These are phyloP conservation scores for Sebastes itinus DNA, from an alignment of 2,797 vertebrate species.

Conservation along the genomic window DNA sequence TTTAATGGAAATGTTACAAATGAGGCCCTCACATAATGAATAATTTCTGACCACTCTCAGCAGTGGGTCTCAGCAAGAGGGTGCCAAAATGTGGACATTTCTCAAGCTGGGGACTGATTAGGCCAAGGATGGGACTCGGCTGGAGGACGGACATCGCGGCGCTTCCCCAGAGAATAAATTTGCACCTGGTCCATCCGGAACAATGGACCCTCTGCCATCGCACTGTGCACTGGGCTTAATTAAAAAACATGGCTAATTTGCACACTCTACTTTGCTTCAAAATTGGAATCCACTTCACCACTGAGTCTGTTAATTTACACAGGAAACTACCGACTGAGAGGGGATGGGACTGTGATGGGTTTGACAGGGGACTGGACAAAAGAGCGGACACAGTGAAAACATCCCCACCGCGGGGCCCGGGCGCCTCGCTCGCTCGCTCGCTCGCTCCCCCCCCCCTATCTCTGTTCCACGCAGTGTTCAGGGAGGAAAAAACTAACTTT, in stretches of 20 bases:
- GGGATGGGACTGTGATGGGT: constrained; percentile 86
- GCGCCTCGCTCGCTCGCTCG: constrained; percentile 31
- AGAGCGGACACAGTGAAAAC: constrained; percentile 72
- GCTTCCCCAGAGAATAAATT: constrained; percentile 92
- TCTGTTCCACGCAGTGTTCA: constrained; percentile 44
- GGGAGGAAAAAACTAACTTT: constrained; percentile 69
- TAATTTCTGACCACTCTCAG: constrained; percentile 91
- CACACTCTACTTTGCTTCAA: constrained; percentile 90
- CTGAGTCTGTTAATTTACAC: constrained; percentile 98
- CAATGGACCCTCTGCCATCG: constrained; percentile 80
- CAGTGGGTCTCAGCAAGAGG: constrained; percentile 86
- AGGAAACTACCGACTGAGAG: constrained; percentile 92
- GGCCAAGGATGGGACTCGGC: constrained; percentile 87
- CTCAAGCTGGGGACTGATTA: constrained; percentile 93
- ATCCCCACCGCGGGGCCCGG: constrained; percentile 38
- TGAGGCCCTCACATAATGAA: constrained; percentile 92
- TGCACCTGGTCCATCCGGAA: constrained; percentile 91
- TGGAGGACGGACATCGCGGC: constrained; percentile 86
- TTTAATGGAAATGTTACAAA: constrained; percentile 95
- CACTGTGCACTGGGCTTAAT: constrained; percentile 90
- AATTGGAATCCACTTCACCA: constrained; percentile 96
- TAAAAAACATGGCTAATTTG: constrained; percentile 98
- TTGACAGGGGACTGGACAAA: constrained; percentile 87
- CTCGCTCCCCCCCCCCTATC: constrained; percentile 29
- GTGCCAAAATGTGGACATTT: constrained; percentile 88